Base-by-base conservation (phyloP, 2,113 vertebrate genomes). In the Tonatia bakeri region DNA sequence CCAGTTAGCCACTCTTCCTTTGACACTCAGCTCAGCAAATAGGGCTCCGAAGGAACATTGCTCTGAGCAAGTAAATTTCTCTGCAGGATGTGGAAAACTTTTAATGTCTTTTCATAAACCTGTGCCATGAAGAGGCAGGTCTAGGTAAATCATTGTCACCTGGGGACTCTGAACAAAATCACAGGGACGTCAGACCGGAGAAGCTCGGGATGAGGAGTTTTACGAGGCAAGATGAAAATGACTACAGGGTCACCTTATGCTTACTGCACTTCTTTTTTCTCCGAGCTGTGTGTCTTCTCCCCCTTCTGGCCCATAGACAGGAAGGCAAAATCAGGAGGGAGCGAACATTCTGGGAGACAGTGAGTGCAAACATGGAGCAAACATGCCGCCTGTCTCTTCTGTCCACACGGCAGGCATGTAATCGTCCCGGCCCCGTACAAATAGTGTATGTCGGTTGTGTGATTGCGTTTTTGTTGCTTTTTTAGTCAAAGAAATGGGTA, bases 241-340 rank as follows among this genome's bases (percentile, higher is more conserved):
- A 40, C 1, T 1, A 8, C 0, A 28, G 20, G 22, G 28, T 65
- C 16, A 38, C 38, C 4, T 7, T 20, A n/a, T 6, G 43, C 1
- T 10, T 33, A 7, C n/a, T n/a, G 22, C 12, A 45, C 0, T 31
- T 10, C 16, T 22, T 36, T 45, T 31, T 14, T 3, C 47, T 3
- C 22, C 1, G 36, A 7, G 11, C 0, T 40, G 1, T 15, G 13
- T 13, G 11, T 83, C 15, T 0, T 64, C 6, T 80, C 64, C 40
- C 13, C 75, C 61, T 47, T 87, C 17, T 7, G 47, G 16, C 15
- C 22, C 14, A 50, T 14, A 50, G 43, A 5, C 14, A n/a, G 4
- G 22, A 43, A 72, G 92, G n/a, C 20, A 80, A 94, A 85, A 87
- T 24, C 11, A 75, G 83, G 12, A 61, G 13, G 31, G 0, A 64